Evolutionary conservation across 2,113 vertebrate species (phyloP), one percentile per base, ranked within the genome.

Genomic region (Vulpes lagopus): DNA sequence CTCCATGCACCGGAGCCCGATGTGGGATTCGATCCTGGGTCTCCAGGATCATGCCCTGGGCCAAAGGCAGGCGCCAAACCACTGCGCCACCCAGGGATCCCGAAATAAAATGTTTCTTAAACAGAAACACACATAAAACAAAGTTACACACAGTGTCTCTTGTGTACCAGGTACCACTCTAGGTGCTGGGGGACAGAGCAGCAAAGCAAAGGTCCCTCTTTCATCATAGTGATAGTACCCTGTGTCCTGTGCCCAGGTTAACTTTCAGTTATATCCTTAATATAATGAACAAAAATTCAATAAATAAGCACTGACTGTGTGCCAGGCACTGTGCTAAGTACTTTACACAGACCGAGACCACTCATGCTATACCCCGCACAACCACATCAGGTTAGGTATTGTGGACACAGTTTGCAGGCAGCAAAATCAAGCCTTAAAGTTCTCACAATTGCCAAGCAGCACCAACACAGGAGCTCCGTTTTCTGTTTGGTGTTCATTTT

Each of bases 91-190:
- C 35, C 35, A 35, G 35, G 35, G 35, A 35, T 35, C 35, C 35
- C 35, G 43, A 84, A 38, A 69, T 49, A 62, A 79, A 43, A 30
- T n/a, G 7, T 59, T 62, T 76, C 74, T 87, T 51, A 27, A 57
- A 59, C 30, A 94, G 43, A 96, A 73, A 43, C 27, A 91, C 86
- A 43, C 81, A 67, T 3, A 35, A 94, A 91, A 30, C 89, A 82
- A 89, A 64, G 17, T 15, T 65, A 38, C 11, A 62, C 0, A 38
- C 81, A 78, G 53, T 1, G 6, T n/a, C 59, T 55, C 71, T 35
- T 49, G 16, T 19, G 15, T n/a, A 20, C 57, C 57, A n/a, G 49
- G 57, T 4, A 3, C 8, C 20, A 27, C 20, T 81, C 43, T 8
- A 10, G 38, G 51, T 5, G 3, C 57, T 78, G 60, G 25, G 27